Conservation (phyloP, 2,888 invertebrate species). For the Macrophya alboannulata region DNA sequence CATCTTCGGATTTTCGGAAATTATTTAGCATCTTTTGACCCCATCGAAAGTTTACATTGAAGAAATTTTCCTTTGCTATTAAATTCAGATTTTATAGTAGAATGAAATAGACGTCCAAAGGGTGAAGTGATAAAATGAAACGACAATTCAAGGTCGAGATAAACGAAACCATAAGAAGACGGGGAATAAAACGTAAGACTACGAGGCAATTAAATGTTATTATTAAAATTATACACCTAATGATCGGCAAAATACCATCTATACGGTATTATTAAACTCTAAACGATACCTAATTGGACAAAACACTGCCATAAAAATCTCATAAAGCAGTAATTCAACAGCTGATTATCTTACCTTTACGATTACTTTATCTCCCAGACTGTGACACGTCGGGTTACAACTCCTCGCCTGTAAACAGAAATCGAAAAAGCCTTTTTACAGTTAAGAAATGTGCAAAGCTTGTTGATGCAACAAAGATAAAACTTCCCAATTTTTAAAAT, state of each 20-base stretch:
- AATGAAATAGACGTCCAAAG: not conserved
- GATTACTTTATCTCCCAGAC: not conserved
- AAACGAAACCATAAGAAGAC: not conserved
- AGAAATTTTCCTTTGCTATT: not conserved
- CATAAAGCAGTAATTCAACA: slow-evolving; percentile 8
- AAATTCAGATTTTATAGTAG: not conserved
- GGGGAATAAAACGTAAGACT: not conserved
- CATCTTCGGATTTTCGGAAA: not conserved
- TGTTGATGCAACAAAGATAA: not conserved
- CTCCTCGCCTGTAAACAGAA: not conserved
- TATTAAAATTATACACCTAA: not conserved
- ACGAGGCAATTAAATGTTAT: not conserved
- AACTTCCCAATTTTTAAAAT: not conserved
- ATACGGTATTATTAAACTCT: not conserved
- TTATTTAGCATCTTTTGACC: not conserved
- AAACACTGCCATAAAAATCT: not conserved
- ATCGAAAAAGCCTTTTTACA: not conserved
- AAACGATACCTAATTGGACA: not conserved
- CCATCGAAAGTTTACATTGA: not conserved
- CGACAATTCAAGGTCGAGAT: not conserved
- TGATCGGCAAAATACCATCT: slow-evolving; percentile 1
- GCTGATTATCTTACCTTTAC: not conserved
- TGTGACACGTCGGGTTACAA: not conserved
- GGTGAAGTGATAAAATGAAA: not conserved
- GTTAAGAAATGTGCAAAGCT: not conserved